These are phyloP conservation scores for Cephalopterus ornatus DNA, from an alignment of 2,113 vertebrate genomes.

Conservation along the genomic window DNA sequence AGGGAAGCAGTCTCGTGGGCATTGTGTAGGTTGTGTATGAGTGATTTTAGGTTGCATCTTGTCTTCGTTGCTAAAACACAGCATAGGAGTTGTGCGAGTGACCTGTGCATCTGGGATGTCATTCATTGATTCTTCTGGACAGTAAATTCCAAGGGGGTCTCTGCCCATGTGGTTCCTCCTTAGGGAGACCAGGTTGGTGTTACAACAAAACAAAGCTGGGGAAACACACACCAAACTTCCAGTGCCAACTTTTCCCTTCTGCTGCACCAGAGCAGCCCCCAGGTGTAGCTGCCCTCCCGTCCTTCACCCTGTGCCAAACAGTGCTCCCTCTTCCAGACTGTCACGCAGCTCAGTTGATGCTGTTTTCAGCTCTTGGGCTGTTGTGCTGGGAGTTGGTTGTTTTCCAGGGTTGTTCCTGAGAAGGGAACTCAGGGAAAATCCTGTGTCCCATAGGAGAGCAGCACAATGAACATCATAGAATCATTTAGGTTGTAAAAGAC, in stretches of 20 bases:
- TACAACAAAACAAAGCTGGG: not conserved
- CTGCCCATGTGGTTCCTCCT: not conserved
- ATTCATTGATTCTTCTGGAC: not conserved
- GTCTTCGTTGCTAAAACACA: not conserved
- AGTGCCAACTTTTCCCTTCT: not conserved
- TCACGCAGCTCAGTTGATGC: not conserved
- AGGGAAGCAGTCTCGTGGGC: not conserved
- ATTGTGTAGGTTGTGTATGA: not conserved
- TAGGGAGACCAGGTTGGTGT: not conserved
- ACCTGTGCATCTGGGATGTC: not conserved
- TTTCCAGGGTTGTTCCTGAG: not conserved
- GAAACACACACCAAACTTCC: not conserved
- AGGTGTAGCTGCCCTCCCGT: fast-evolving
- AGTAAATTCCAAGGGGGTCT: not conserved
- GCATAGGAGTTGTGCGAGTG: fast-evolving
- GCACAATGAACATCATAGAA: fast-evolving
- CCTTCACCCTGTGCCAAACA: fast-evolving
- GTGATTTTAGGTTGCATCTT: not conserved
- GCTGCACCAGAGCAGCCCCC: not conserved
- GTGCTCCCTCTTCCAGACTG: not conserved
- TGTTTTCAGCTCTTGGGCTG: not conserved
- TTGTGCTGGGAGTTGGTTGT: fast-evolving
- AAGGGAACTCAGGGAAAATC: not conserved
- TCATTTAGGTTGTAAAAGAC: fast-evolving
- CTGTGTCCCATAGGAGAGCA: not conserved